Percentiles rank a stretch among this genome's conserved stretches.
Conservation (phyloP, 2,797 vertebrate genomes). For the Leucoraja ocellata region DNA sequence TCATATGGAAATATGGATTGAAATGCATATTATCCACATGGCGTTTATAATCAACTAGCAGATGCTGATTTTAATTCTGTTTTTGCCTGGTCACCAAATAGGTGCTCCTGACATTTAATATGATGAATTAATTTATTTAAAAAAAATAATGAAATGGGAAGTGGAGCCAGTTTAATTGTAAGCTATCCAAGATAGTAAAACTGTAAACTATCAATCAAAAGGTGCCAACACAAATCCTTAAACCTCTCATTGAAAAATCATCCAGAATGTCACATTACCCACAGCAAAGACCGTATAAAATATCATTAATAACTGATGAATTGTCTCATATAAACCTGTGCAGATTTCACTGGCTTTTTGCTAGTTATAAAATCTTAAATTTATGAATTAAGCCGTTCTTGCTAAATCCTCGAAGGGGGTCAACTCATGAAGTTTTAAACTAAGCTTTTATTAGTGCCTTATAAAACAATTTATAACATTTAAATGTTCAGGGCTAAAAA, state of each 20-base stretch:
- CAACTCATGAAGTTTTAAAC: neutral
- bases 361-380: neutral
- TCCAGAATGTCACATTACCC: neutral
- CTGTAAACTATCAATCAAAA: conserved; percentile 18
- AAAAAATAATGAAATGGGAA: neutral
- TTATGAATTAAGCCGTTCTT: neutral
- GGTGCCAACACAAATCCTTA: neutral
- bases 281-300: neutral
- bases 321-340: neutral
- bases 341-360: neutral
- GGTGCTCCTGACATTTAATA: neutral
- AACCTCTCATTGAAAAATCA: neutral
- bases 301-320: neutral
- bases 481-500: neutral
- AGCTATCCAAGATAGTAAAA: neutral
- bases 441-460: neutral
- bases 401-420: neutral
- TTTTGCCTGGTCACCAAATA: neutral
- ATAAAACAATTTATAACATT: neutral
- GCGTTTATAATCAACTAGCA: neutral
- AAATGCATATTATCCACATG: neutral
- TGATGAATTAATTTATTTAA: neutral
- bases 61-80: neutral
- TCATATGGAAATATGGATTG: too few species aligned
- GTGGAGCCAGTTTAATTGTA: neutral